phyloP scores from a whole-genome alignment of 2,888 invertebrate species.

The Pachliopta kotzebuea region DNA sequence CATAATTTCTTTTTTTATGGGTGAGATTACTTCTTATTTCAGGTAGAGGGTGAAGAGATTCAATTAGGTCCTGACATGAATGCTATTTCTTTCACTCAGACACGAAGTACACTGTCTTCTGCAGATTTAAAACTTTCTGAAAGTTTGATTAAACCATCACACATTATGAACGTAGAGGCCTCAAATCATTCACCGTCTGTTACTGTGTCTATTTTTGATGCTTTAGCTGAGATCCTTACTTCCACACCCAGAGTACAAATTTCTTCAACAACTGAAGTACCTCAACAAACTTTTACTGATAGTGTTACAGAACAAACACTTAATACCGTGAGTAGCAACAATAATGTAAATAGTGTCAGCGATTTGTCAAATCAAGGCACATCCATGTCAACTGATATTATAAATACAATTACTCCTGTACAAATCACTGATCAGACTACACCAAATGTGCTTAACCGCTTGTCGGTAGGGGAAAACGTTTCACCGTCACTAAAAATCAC shows the following conservation, averaged over 20 bases:
- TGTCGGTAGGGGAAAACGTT: constrained; percentile 65
- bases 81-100: constrained; percentile 74
- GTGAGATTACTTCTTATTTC: constrained; percentile 79
- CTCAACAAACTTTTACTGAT: constrained; percentile 57
- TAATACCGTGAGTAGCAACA: constrained; percentile 77
- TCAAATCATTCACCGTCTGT: constrained; percentile 79
- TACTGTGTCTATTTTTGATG: constrained; percentile 81
- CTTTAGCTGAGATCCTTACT: constrained; percentile 80
- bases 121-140: constrained; percentile 75
- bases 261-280: constrained; percentile 65
- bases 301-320: constrained; percentile 64
- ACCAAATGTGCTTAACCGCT: constrained; percentile 75
- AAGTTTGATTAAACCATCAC: constrained; percentile 70
- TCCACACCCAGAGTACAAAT: constrained; percentile 70
- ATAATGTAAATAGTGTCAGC: constrained; percentile 72
- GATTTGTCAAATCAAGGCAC: constrained; percentile 59
- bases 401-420: constrained; percentile 73
- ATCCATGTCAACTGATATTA: constrained; percentile 53
- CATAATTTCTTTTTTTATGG: constrained; percentile 70
- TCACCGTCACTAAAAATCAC: constrained; percentile 60
- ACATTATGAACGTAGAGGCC: constrained; percentile 78
- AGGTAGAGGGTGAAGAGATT: constrained; percentile 79
- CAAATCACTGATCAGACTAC: constrained; percentile 67
- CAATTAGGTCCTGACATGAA: constrained; percentile 76
- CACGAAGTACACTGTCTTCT: constrained; percentile 72